Evolutionary conservation across 2,797 vertebrate genomes (phyloP).

Genomic region (Lacerta bilineata): DNA sequence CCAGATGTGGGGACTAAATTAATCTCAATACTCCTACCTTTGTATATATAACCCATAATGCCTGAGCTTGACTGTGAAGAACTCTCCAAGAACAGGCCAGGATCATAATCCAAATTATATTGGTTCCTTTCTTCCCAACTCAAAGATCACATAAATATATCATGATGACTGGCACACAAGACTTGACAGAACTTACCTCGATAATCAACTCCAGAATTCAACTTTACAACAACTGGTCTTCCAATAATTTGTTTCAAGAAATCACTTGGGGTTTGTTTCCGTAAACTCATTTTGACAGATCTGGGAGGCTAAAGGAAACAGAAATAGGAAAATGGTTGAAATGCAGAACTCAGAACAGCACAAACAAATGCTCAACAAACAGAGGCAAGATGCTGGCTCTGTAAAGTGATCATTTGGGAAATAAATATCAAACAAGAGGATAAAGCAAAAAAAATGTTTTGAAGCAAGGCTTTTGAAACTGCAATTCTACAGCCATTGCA

Average conservation of each 20-base stretch:
- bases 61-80: not conserved
- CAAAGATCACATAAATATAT: not conserved
- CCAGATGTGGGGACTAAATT: not conserved
- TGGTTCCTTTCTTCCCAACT: not conserved
- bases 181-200: slow-evolving; percentile 85
- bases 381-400: not conserved
- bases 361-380: slow-evolving; percentile 25
- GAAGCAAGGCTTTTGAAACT: not conserved
- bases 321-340: slow-evolving; percentile 26
- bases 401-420: not conserved
- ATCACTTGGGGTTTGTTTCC: slow-evolving; percentile 98
- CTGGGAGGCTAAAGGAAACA: slow-evolving; percentile 46
- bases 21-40: not conserved
- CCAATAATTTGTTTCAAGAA: slow-evolving; percentile 99
- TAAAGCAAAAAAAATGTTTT: not conserved
- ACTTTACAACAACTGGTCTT: slow-evolving; percentile 96
- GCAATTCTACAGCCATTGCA: accelerated
- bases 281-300: slow-evolving; percentile 89
- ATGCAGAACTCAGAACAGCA: not conserved
- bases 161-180: not conserved
- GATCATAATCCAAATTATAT: not conserved
- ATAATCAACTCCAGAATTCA: slow-evolving; percentile 99
- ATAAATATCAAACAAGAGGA: not conserved
- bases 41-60: not conserved
- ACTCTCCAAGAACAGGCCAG: not conserved